Base-by-base conservation (phyloP, 2,888 invertebrate species). In the Eudasyphora cyanicolor region DNA sequence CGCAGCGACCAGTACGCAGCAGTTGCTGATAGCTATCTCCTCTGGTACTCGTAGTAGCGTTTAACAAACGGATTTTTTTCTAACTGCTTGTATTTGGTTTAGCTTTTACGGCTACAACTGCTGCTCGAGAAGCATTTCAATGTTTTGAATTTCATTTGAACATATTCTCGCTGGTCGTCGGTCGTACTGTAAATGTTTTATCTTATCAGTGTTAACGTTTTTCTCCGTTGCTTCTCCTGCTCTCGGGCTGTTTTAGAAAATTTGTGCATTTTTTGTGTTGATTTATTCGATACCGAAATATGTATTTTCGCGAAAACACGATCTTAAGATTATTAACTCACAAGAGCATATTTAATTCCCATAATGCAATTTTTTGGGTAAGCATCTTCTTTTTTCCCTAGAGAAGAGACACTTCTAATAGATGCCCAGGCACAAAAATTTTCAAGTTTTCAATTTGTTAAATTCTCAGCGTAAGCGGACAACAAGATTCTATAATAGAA, bases 101-200 rank as follows among this genome's bases (percentile, higher is more conserved):
- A 42, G 77, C 74, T 67, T 67, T 67, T 38, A 42, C 79, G 64
- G 21, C 57, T 32, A 62, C 64, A 77, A 73, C 73, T 71, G 83
- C 75, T 84, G 71, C 82, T 75, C 76, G 76, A 82, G 82, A 82
- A 85, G 84, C 82, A 75, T 85, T 85, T 85, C 38, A 82, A 57
- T 85, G 84, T 85, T 85, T 84, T 79, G 62, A 24, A 14, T 74
- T 67, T 79, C 67, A 73, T 69, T 49, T 60, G 19, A 14, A 35
- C 3, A 49, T 17, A 60, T 54, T 38, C 57, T 76, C n/a, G n/a
- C n/a, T n/a, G n/a, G n/a, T n/a, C n/a, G n/a, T n/a, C n/a, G n/a
- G n/a, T n/a, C 64, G 73, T 71, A 75, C 32, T 82, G 82, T 84
- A 74, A 82, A 84, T 82, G 70, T 75, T 84, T 85, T 83, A 83